Evolutionary conservation across 2,888 invertebrate genomes (phyloP), one percentile per base, ranked within the genome.

Genomic region (Tuberolachnus salignus): DNA sequence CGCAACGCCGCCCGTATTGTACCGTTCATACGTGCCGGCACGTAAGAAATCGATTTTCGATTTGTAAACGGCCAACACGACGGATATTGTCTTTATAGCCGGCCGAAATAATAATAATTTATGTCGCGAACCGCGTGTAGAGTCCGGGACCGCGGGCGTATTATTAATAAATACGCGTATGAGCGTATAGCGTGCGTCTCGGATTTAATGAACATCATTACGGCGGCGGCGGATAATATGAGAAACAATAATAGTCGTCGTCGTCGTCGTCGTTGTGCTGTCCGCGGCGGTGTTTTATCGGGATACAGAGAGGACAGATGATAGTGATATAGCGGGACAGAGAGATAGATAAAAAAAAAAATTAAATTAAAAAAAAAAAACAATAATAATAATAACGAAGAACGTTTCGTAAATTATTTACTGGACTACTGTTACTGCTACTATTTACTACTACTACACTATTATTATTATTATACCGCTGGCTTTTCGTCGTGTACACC

Each of bases 41-140:
- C 34, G 26, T 53, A 6, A n/a, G 42, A 49, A 19, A 51, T 14
- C 6, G 34, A 49, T 69, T 69, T 69, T 69, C 19, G 67, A 34
- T 55, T 34, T 34, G 42, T 42, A 55, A 53, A 42, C 42, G 42
- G 14, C 4, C 21, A 55, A 14, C 42, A 34, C 3, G 34, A 34
- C 34, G 34, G 34, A 3, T 34, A 34, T 34, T 34, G 42, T 55
- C 19, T 69, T 55, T 34, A n/a, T 19, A 19, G 51, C n/a, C 9
- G 6, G 19, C 34, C 34, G 67, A 61, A 42, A 61, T 34, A 34
- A 61, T 26, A 14, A n/a, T n/a, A n/a, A 23, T 19, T 55, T 53
- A 53, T 53, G 11, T 11, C 19, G 34, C 34, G 6, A 34, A 34
- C 34, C 6, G 34, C 34, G 34, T 34, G 34, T 6, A 34, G 34